These are phyloP conservation scores for Eristalis tenax DNA, from an alignment of 2,888 invertebrate species.

Conservation along the genomic window DNA sequence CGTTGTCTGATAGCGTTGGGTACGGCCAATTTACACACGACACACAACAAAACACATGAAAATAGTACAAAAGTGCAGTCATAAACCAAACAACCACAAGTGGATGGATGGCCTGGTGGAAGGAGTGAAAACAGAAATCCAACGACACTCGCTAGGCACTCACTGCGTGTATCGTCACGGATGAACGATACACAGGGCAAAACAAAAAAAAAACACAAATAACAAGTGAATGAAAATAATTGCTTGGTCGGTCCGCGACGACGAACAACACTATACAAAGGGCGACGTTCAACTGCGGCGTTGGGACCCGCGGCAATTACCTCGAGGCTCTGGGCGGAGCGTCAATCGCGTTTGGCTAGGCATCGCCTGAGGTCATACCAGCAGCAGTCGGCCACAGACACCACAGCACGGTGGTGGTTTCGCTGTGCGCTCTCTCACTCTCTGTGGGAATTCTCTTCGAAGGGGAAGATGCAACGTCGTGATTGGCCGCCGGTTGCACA, in stretches of 20 bases:
- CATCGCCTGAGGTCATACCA: conserved; percentile 67
- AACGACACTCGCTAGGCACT: neutral
- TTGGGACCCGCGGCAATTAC: conserved; percentile 75
- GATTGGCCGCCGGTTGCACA: conserved; percentile 52
- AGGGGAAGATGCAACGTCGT: conserved; percentile 61
- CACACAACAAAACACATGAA: conserved; percentile 61
- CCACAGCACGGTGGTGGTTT: neutral
- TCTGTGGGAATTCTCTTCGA: conserved; percentile 54
- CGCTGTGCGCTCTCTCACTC: conserved; percentile 19
- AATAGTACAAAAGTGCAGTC: conserved; percentile 70
- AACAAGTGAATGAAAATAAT: conserved; percentile 29
- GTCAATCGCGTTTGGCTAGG: conserved; percentile 55
- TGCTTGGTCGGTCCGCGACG: conserved; percentile 61
- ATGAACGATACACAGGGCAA: conserved; percentile 18
- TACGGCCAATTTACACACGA: conserved; percentile 70
- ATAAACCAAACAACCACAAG: conserved; percentile 53
- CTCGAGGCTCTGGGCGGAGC: conserved; percentile 77
- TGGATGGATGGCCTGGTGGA: conserved; percentile 21
- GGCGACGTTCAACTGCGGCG: conserved; percentile 71
- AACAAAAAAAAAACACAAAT: conserved; percentile 1
- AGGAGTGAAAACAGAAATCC: conserved; percentile 22
- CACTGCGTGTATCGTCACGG: neutral
- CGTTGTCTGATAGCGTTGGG: conserved; percentile 52
- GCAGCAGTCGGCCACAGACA: conserved; percentile 20
- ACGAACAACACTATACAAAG: conserved; percentile 68